Conservation (phyloP, 2,113 vertebrate genomes). For the Polypterus senegalus region DNA sequence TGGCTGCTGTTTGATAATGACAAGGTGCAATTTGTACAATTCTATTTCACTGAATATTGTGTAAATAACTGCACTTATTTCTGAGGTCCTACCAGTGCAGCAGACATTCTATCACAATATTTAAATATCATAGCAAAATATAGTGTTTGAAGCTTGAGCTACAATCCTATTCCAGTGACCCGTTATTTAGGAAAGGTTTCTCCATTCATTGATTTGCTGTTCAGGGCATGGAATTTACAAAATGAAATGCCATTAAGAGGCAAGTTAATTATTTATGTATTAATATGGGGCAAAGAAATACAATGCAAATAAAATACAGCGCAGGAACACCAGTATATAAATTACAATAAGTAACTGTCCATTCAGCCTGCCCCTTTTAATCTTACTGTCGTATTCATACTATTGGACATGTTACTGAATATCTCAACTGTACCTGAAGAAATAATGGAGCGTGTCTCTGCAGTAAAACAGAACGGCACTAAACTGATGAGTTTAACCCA, state of each 20-base stretch:
- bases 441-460: conserved; percentile 98
- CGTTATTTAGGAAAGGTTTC: neutral
- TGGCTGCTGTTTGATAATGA: no score
- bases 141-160: neutral
- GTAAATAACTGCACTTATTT: no score
- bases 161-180: neutral
- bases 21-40: no score
- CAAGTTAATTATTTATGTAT: conserved; percentile 13
- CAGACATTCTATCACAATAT: no score
- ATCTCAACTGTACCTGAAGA: conserved; percentile 97
- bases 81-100: no score
- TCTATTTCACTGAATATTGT: no score
- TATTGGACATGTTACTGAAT: conserved; percentile 80
- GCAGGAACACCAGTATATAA: conserved; percentile 70
- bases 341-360: conserved; percentile 67
- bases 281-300: conserved; percentile 27
- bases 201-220: neutral
- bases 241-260: neutral
- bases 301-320: conserved; percentile 45
- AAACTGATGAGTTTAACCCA: conserved; percentile 99
- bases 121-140: no score
- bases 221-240: neutral
- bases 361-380: conserved; percentile 69
- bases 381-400: conserved; percentile 74
- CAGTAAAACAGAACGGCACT: conserved; percentile 97